phyloP scores from a whole-genome alignment of 2,113 vertebrate genomes.

The Cariama cristata region DNA sequence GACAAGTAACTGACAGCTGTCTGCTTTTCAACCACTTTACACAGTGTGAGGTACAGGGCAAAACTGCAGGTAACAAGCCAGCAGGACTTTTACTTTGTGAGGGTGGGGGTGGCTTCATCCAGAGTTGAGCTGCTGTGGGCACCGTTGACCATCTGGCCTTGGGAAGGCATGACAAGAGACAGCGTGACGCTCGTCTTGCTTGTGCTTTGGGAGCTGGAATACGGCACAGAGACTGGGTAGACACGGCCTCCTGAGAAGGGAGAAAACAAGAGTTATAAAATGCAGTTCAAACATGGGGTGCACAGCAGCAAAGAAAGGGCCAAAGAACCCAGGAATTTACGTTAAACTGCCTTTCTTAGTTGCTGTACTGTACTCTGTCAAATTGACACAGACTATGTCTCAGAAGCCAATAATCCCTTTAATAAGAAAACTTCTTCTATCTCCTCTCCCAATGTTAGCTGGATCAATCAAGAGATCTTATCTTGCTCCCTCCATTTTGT shows the following conservation, averaged over 20 bases:
- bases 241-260: conserved; percentile 87
- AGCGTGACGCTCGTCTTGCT: conserved; percentile 98
- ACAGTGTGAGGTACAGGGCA: neutral
- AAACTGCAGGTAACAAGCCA: neutral
- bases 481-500: neutral
- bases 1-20: neutral
- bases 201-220: conserved; percentile 94
- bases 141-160: conserved; percentile 94
- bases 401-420: neutral
- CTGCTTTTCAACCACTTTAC: neutral
- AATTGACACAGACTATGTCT: neutral
- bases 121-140: conserved; percentile 92
- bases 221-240: conserved; percentile 96
- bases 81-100: conserved; percentile 78
- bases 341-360: neutral
- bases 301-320: neutral
- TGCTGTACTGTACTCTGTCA: neutral
- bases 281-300: neutral
- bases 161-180: conserved; percentile 97
- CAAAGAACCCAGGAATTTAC: neutral
- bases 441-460: neutral
- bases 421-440: neutral
- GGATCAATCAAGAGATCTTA: neutral
- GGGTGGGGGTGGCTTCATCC: conserved; percentile 93
- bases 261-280: neutral